Evolutionary conservation across 2,888 invertebrate genomes (phyloP).

Genomic region (Lobophora halterata): DNA sequence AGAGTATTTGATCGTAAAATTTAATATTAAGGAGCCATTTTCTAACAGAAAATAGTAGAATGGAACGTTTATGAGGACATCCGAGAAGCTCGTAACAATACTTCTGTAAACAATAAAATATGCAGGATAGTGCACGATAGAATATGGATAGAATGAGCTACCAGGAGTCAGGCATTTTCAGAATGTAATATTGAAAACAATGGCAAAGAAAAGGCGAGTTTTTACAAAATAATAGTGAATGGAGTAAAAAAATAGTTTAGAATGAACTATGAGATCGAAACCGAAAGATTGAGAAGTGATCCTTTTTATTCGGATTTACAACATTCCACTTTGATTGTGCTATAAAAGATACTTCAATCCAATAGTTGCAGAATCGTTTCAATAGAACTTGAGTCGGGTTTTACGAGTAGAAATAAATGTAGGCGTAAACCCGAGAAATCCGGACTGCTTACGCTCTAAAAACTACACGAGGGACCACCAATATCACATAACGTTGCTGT

Average conservation of each 20-base stretch:
- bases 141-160: too few species aligned
- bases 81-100: slow-evolving; percentile 15
- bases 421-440: slow-evolving; percentile 3
- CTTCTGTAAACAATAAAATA: slow-evolving; percentile 10
- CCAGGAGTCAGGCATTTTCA: too few species aligned
- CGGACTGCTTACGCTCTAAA: slow-evolving; percentile 13
- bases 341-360: slow-evolving; percentile 15
- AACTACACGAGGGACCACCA: slow-evolving; percentile 3
- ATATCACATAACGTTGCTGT: neutral
- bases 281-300: neutral
- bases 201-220: too few species aligned
- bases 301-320: neutral
- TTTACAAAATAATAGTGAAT: too few species aligned
- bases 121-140: too few species aligned
- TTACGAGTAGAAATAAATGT: slow-evolving; percentile 17
- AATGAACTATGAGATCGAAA: too few species aligned
- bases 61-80: slow-evolving; percentile 20
- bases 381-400: slow-evolving; percentile 8
- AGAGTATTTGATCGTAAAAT: slow-evolving; percentile 34
- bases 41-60: slow-evolving; percentile 22
- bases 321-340: slow-evolving; percentile 2
- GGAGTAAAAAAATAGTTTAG: too few species aligned
- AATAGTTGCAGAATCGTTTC: slow-evolving; percentile 3
- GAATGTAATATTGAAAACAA: too few species aligned
- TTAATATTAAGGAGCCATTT: slow-evolving; percentile 35